Base-by-base conservation (phyloP, 92 coral and sea anemone species). In the Palythoa caribaeorum region DNA sequence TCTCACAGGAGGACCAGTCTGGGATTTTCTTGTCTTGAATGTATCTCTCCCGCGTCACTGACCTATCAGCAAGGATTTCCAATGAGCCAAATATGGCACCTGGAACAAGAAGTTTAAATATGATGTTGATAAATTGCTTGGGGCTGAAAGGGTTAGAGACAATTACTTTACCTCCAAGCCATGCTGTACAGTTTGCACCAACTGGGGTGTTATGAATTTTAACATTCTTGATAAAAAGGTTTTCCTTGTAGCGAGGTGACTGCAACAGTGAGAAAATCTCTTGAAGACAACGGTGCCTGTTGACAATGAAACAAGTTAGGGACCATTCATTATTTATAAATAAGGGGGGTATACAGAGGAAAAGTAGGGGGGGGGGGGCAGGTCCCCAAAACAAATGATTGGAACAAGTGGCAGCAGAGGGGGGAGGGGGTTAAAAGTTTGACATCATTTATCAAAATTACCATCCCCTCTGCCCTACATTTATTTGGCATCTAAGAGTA, bases 11-110 rank as follows among this genome's bases (percentile, higher is more conserved):
- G 2, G 92, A 89, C 99, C 99, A 97, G 87, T 97, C 99, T 79
- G 99, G 99, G 38, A 97, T 85, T 54, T 89, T 92, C 76, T 92
- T 93, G 50, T 97, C 96, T 71, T 91, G 97, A 60, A 89, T 75
- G 76, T 95, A 97, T 28, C 94, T 91, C 66, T 92, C 93, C n/a
- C 96, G 91, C 9, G 93, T 66, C 20, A 95, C 94, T 9, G 99
- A 97, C 38, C 99, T 96, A 83, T 97, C 99, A 57, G 98, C 98
- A 35, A 97, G 91, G 59, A 95, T 94, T 63, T 97, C 99, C 38
- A 97, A 93, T 13, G 98, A 91, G 72, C 99, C 99, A 91, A 97
- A 97, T 75, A 97, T 97, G 20, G 99, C 95, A 89, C 99, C 99
- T 97, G 81, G 36, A 72, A 63, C 6, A 28, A 17, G 19, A 9